Conservation (phyloP, 2,888 invertebrate species). For the Ophioninae sp. region DNA sequence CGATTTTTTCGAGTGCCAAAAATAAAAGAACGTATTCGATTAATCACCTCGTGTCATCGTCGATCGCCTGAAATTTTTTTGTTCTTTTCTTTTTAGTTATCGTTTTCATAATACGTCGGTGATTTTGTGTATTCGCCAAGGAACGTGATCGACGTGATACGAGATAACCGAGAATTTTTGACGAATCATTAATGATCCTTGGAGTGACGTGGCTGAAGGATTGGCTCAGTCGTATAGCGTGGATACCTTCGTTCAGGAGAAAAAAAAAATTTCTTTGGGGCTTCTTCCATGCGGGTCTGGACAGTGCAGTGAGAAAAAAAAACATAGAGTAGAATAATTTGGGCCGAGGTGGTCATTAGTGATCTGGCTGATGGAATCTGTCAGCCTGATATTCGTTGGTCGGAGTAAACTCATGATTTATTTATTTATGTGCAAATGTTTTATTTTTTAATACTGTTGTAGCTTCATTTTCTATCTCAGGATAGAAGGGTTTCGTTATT, state of each 20-base stretch:
- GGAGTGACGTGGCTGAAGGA: slow-evolving; percentile 40
- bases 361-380: too few relatives aligned
- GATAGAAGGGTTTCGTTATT: too few relatives aligned
- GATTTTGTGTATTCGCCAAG: slow-evolving; percentile 23
- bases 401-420: too few relatives aligned
- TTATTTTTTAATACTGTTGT: too few relatives aligned
- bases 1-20: slow-evolving; percentile 15
- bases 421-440: too few relatives aligned
- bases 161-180: slow-evolving; percentile 14
- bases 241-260: slow-evolving; percentile 1
- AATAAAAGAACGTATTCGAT: slow-evolving; percentile 36
- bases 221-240: slow-evolving; percentile 47
- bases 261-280: background rate
- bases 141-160: slow-evolving; percentile 22
- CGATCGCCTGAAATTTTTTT: slow-evolving; percentile 32
- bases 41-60: slow-evolving; percentile 46
- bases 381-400: too few relatives aligned
- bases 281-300: background rate
- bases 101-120: background rate
- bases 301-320: background rate
- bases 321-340: background rate
- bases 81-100: background rate
- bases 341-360: background rate
- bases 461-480: too few relatives aligned
- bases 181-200: slow-evolving; percentile 45